Evolutionary conservation across 2,113 vertebrate genomes (phyloP), one percentile per base, ranked within the genome.

Genomic region (Pyxicephalus adspersus): DNA sequence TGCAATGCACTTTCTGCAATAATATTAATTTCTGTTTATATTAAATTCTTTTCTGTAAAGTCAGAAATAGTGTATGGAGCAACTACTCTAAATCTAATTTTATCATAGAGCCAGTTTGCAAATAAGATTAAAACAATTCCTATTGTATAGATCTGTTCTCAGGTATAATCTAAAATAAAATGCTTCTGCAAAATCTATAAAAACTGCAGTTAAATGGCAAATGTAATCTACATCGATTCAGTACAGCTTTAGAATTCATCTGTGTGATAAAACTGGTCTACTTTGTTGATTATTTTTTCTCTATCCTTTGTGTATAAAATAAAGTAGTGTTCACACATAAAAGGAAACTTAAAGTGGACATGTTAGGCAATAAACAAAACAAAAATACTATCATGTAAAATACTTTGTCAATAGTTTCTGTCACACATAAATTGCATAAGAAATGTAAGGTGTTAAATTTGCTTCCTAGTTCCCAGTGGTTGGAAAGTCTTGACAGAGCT

Each of bases 81-180:
- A 81, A 22, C 72, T 86, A 88, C 88, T 87, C 87, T 90, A 76
- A 64, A 85, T 87, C 87, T 84, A 58, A 72, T 78, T 65, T 81
- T 82, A 19, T 81, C 83, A 87, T 76, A 84, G 83, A 85, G 54
- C 74, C 75, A 86, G 86, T 83, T 87, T 80, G 72, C 84, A 87
- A 88, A 89, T 84, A 83, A 89, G 84, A 89, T 90, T 89, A 91
- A 89, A 91, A 76, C 80, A 87, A 88, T 88, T 91, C 66, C 78
- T 90, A 84, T 82, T 81, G 84, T 90, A 91, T 89, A 87, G 89
- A 89, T 89, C 87, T 89, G 84, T 84, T 70, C 83, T 87, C 85
- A 86, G 85, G 84, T 80, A 87, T 89, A 89, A 87, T 84, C 72
- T 77, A 83, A 72, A 85, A 87, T 85, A 89, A 89, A 89, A 87